Evolutionary conservation across 2,888 invertebrate genomes (phyloP).

Genomic region (Petrophora chlorosata): DNA sequence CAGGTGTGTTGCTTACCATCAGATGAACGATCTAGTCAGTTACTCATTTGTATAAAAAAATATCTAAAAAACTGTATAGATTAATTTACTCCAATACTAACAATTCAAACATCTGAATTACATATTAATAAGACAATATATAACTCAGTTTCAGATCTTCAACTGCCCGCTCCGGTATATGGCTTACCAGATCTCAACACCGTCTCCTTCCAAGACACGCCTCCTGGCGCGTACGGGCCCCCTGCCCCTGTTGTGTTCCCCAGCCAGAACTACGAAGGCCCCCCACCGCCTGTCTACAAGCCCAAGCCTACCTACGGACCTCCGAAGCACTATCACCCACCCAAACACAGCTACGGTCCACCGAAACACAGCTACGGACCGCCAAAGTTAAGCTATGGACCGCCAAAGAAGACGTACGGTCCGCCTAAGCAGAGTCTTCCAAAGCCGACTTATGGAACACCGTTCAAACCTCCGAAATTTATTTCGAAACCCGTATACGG

Average conservation of each 20-base stretch:
- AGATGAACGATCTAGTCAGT: too few species aligned
- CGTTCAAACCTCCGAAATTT: slow-evolving; percentile 58
- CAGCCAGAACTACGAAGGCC: slow-evolving; percentile 72
- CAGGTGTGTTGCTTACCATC: too few species aligned
- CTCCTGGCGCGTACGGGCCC: slow-evolving; percentile 75
- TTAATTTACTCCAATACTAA: not conserved
- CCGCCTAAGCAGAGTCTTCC: slow-evolving; percentile 57
- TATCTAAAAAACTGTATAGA: too few species aligned
- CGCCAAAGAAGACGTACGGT: slow-evolving; percentile 61
- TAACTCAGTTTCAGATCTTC: slow-evolving; percentile 65
- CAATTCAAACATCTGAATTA: not conserved
- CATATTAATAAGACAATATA: not conserved
- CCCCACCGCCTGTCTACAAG: slow-evolving; percentile 74
- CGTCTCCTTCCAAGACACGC: slow-evolving; percentile 49
- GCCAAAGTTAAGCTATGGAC: slow-evolving; percentile 63
- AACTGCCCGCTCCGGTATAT: slow-evolving; percentile 82
- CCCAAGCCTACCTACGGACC: slow-evolving; percentile 74
- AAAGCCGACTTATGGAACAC: slow-evolving; percentile 63
- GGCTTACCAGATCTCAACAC: slow-evolving; percentile 80
- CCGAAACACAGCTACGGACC: slow-evolving; percentile 63
- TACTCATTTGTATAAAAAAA: too few species aligned
- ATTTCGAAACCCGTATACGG: slow-evolving; percentile 67
- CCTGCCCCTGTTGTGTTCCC: slow-evolving; percentile 77
- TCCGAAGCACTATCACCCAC: slow-evolving; percentile 68
- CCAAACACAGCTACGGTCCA: slow-evolving; percentile 53